phyloP scores from a whole-genome alignment of 2,797 vertebrate genomes.

The Notolepis coatsorum region DNA sequence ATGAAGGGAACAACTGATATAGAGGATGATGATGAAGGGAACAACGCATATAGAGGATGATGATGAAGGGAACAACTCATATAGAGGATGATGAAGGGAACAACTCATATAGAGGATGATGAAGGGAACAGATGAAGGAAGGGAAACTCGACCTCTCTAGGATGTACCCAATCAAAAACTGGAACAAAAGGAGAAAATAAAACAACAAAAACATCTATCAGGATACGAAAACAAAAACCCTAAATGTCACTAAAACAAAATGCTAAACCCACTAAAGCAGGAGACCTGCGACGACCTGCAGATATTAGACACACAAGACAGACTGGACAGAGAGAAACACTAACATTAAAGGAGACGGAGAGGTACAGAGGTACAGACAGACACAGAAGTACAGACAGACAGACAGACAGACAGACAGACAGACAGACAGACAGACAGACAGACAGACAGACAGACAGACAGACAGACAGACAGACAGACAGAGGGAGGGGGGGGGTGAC shows the following conservation, averaged over 20 bases:
- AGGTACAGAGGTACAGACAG: slow-evolving; percentile 3
- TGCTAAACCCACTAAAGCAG: slow-evolving; percentile 22
- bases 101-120: too few species aligned
- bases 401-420: slow-evolving; percentile 43
- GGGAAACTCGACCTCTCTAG: slow-evolving; percentile 23
- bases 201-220: slow-evolving; percentile 35
- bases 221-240: neutral
- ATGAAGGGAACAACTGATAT: too few species aligned
- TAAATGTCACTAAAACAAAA: slow-evolving; percentile 28
- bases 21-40: too few species aligned
- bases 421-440: slow-evolving; percentile 11
- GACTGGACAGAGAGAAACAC: slow-evolving; percentile 57
- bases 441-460: neutral
- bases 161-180: slow-evolving; percentile 32
- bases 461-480: slow-evolving; percentile 17
- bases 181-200: slow-evolving; percentile 28
- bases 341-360: too few species aligned
- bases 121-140: too few species aligned
- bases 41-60: too few species aligned
- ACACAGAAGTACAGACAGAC: neutral
- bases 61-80: too few species aligned
- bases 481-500: slow-evolving; percentile 13
- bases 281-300: too few species aligned
- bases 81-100: too few species aligned
- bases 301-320: slow-evolving; percentile 17